Evolutionary conservation across 2,797 vertebrate genomes (phyloP).

Genomic region (Oreortyx pictus): DNA sequence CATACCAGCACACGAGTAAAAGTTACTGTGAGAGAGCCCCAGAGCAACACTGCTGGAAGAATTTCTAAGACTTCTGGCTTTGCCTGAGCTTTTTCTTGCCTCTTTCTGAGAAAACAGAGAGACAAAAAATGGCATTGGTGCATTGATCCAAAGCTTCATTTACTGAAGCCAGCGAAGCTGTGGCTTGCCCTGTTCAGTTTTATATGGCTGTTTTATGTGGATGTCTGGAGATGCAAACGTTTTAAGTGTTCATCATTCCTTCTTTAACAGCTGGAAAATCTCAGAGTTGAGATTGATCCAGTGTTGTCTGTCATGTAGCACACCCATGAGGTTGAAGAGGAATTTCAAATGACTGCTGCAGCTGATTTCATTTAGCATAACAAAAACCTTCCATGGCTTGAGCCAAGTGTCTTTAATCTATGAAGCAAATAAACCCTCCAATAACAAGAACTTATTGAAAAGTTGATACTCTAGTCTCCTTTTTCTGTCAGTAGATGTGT

Average conservation of each 20-base stretch:
- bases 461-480: slow-evolving; percentile 13
- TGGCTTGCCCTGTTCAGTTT: slow-evolving; percentile 1
- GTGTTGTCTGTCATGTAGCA: slow-evolving; percentile 39
- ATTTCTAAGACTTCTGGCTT: background rate
- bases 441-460: slow-evolving; percentile 46
- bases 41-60: background rate
- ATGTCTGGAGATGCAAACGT: background rate
- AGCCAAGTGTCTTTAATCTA: slow-evolving; percentile 64
- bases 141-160: background rate
- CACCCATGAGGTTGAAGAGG: slow-evolving; percentile 31
- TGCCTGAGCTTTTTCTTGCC: background rate
- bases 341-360: slow-evolving; percentile 42
- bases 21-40: background rate
- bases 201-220: background rate
- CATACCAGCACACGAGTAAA: background rate
- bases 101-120: slow-evolving; percentile 22
- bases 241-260: background rate
- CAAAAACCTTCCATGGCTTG: slow-evolving; percentile 50
- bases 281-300: background rate
- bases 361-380: slow-evolving; percentile 66
- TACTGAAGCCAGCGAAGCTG: background rate
- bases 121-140: background rate
- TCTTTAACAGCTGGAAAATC: slow-evolving; percentile 16
- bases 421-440: slow-evolving; percentile 59
- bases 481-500: slow-evolving; percentile 53